Evolutionary conservation across 2,797 vertebrate genomes (phyloP), one percentile per base, ranked within the genome.

Genomic region (Esox masquinongy): DNA sequence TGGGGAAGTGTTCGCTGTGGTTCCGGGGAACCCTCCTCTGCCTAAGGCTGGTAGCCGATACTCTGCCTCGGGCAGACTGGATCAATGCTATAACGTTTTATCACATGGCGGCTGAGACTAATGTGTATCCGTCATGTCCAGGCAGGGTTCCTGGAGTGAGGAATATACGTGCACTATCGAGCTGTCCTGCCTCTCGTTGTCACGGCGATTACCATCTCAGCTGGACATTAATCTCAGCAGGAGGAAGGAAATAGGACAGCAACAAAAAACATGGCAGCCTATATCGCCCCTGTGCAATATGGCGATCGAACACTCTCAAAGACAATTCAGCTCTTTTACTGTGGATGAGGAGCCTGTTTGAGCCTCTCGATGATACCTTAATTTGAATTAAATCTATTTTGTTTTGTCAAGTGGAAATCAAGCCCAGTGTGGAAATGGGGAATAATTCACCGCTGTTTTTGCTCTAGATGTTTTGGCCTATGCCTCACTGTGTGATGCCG

Each of bases 121-220:
- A 90, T 91, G 83, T 50, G 74, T 77, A 81, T 71, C 84, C 19
- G 80, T 87, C 83, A 77, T 88, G 86, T 87, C 81, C 79, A 84
- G 88, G 88, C 86, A 85, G 86, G 80, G 74, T 72, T 88, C 91
- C 82, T 63, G 79, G 82, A 80, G 87, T 86, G 90, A 90, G 85
- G 84, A 80, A 85, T 84, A 87, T 85, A 84, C 86, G 85, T 88
- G 83, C 89, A 82, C 87, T 90, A 91, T 92, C 90, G 90, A 93
- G 90, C 80, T 91, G 87, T 88, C 89, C 84, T 84, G 80, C 77
- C 36, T 85, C 85, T 85, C 88, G 86, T 88, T 88, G 87, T 83
- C 24, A 75, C 78, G 81, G 84, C 87, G 86, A 91, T 92, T 91
- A 90, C 82, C 79, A 83, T 90, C 84, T 88, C 83, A 72, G 84